Evolutionary conservation across 2,797 vertebrate genomes (phyloP).

Genomic region (Neosalanx taihuensis): DNA sequence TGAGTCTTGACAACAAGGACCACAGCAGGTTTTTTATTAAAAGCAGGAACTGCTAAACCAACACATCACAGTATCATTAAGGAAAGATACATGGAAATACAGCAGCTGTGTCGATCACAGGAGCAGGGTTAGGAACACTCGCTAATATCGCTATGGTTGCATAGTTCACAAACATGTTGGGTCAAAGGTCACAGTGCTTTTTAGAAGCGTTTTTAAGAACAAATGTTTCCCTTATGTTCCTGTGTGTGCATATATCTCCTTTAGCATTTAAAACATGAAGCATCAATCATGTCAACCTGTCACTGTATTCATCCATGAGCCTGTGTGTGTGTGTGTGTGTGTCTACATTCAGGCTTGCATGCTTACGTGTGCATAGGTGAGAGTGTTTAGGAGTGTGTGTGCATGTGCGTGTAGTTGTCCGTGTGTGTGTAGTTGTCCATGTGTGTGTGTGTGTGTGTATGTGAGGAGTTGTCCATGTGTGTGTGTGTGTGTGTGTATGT

Average conservation of each 20-base stretch:
- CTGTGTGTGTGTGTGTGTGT: background rate
- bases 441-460: constrained; percentile 7
- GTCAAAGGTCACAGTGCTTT: no score
- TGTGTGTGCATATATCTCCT: no score
- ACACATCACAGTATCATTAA: background rate
- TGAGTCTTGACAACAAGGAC: no score
- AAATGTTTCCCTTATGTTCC: no score
- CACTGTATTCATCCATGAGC: no score
- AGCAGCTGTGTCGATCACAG: background rate
- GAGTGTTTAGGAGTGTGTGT: background rate
- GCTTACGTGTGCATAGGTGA: background rate
- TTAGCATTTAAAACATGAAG: no score
- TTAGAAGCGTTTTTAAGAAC: no score
- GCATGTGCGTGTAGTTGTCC: background rate
- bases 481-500: constrained; percentile 9
- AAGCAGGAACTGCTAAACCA: no score
- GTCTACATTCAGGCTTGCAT: background rate
- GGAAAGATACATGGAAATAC: background rate
- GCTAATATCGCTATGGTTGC: no score
- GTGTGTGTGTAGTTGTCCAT: background rate
- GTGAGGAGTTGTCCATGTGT: background rate
- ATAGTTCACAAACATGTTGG: no score
- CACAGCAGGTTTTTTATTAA: no score
- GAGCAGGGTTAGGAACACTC: background rate
- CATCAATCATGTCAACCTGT: background rate